These are phyloP conservation scores for Brassicogethes aeneus DNA, from an alignment of 2,888 invertebrate genomes.

Conservation along the genomic window DNA sequence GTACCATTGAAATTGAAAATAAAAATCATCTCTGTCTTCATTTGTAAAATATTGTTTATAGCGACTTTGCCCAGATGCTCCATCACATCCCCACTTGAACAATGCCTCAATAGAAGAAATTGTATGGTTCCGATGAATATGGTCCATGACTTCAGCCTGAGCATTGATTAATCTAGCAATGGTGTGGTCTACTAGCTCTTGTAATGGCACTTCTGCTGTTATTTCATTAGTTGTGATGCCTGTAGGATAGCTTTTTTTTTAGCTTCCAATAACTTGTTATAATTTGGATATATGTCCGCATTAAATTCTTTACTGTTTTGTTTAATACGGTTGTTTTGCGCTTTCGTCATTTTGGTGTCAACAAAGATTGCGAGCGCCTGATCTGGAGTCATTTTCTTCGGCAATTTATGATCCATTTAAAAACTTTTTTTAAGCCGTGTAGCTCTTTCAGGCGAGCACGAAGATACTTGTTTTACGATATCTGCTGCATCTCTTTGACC, in stretches of 20 bases:
- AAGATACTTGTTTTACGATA: background rate
- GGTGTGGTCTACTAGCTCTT: slow-evolving; percentile 1
- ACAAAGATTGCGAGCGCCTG: background rate
- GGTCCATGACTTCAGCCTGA: too few species aligned
- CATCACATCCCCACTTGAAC: too few species aligned
- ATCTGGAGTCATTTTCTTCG: background rate
- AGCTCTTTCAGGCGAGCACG: background rate
- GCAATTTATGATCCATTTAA: background rate
- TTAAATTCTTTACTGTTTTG: background rate
- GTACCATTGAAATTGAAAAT: too few species aligned
- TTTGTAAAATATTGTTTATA: too few species aligned
- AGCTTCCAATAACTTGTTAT: too few species aligned
- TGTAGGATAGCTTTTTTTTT: background rate
- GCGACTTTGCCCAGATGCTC: too few species aligned
- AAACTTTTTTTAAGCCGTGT: background rate
- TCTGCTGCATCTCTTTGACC: background rate
- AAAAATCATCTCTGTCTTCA: too few species aligned
- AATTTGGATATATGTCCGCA: background rate
- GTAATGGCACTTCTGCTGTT: too few species aligned
- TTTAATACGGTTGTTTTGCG: background rate
- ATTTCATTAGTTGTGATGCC: background rate
- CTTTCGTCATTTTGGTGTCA: background rate
- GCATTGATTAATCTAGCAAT: background rate
- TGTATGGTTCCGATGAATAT: background rate
- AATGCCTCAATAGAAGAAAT: too few species aligned